phyloP scores from a whole-genome alignment of 2,797 vertebrate species.

The Chelon labrosus region DNA sequence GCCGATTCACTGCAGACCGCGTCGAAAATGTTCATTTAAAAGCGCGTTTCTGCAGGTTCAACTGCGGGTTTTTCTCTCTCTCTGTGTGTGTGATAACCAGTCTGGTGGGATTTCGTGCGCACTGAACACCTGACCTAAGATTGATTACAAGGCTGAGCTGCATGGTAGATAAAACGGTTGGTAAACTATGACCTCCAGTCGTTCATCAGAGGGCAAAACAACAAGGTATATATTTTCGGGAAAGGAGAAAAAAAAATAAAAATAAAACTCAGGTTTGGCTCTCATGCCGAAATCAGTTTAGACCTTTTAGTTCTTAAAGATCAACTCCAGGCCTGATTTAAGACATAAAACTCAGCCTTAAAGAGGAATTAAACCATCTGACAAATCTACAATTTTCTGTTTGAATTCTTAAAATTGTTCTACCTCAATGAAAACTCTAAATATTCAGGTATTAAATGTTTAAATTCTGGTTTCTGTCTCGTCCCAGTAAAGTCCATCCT shows the following conservation, averaged over 20 bases:
- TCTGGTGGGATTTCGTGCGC: neutral
- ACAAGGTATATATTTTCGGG: constrained; percentile 14
- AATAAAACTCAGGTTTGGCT: neutral
- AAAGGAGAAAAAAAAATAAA: no score
- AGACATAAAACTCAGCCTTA: neutral
- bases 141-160: constrained; percentile 30
- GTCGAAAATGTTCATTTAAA: no score
- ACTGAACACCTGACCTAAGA: constrained; percentile 24
- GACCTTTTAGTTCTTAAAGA: neutral
- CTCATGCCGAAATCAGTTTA: neutral
- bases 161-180: constrained; percentile 29
- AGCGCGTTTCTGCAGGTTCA: neutral
- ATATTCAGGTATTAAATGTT: neutral
- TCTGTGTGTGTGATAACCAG: neutral
- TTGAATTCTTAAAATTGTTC: neutral
- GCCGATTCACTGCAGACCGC: neutral
- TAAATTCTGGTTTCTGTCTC: neutral
- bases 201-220: constrained; percentile 30
- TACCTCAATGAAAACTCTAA: neutral
- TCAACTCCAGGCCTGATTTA: neutral
- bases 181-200: constrained; percentile 44
- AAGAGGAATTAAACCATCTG: neutral
- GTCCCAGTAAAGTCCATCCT: no score
- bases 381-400: no score
- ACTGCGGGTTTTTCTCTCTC: no score